Percentiles rank a stretch among this genome's conserved stretches.
phyloP scores from a whole-genome alignment of 2,797 vertebrate species.

The Catharus ustulatus region DNA sequence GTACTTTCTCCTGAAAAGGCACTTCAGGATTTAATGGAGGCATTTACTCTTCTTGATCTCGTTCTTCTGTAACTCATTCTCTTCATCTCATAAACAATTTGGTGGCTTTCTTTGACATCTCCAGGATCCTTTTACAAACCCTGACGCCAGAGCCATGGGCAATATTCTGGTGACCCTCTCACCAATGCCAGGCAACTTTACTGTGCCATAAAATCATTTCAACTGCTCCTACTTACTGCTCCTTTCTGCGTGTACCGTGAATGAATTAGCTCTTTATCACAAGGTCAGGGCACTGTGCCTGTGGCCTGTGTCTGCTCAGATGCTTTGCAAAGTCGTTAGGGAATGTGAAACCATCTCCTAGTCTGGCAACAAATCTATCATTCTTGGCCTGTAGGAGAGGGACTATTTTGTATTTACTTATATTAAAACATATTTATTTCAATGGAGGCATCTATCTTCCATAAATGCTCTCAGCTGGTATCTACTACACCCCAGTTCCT shows the following conservation, averaged over 20 bases:
- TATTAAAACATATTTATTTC: background rate
- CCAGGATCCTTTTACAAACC: background rate
- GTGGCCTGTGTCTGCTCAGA: background rate
- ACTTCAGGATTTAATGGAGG: constrained; percentile 30
- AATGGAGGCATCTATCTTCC: background rate
- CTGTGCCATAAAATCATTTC: background rate
- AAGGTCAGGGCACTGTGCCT: background rate
- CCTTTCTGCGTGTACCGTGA: background rate
- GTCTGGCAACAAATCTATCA: background rate
- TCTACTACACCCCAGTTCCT: background rate
- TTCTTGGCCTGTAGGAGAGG: background rate
- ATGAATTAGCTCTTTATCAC: constrained; percentile 36
- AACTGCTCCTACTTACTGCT: background rate
- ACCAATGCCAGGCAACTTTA: background rate
- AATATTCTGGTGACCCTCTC: background rate
- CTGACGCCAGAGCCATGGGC: background rate
- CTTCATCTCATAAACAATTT: background rate
- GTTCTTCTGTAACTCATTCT: constrained; percentile 7
- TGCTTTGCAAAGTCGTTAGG: background rate
- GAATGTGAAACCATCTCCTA: background rate
- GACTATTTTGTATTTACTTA: background rate
- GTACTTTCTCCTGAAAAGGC: background rate
- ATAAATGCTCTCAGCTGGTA: fast-evolving
- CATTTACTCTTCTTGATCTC: constrained; percentile 24
- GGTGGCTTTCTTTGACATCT: constrained; percentile 2